Evolutionary conservation across 2,888 invertebrate species (phyloP).

Genomic region (Drosophila yooni): DNA sequence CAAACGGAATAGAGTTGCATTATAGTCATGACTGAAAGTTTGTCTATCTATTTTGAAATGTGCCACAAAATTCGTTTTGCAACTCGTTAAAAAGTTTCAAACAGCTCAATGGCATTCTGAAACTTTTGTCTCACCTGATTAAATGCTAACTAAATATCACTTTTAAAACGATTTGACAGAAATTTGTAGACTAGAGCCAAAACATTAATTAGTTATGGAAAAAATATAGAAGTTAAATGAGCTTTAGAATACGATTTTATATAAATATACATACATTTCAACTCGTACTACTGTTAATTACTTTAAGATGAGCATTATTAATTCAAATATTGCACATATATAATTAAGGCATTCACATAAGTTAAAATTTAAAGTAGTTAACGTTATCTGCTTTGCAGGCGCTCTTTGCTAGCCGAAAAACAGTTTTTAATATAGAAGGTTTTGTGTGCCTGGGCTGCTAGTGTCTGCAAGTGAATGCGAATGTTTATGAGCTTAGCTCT

Average conservation of each 20-base stretch:
- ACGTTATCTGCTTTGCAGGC: neutral
- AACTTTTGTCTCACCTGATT: neutral
- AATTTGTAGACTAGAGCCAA: neutral
- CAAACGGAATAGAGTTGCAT: neutral
- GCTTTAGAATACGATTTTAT: neutral
- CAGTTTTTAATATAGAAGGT: conserved; percentile 6
- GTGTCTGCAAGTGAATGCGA: conserved; percentile 47
- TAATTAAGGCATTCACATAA: neutral
- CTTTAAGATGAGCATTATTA: neutral
- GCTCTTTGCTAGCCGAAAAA: neutral
- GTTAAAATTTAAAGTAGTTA: neutral
- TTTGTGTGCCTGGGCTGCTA: conserved; percentile 6
- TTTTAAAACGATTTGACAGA: neutral
- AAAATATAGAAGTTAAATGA: neutral
- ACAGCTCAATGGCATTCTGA: neutral
- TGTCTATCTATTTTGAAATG: neutral
- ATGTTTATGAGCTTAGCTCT: conserved; percentile 31
- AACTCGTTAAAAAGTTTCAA: neutral
- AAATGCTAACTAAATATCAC: neutral
- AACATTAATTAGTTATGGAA: no score
- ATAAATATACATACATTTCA: neutral
- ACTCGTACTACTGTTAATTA: neutral
- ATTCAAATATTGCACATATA: neutral
- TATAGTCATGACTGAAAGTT: neutral
- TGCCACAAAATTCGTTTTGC: neutral